phyloP scores from a whole-genome alignment of 2,888 invertebrate genomes.

The Sphaerophoria rueppellii region DNA sequence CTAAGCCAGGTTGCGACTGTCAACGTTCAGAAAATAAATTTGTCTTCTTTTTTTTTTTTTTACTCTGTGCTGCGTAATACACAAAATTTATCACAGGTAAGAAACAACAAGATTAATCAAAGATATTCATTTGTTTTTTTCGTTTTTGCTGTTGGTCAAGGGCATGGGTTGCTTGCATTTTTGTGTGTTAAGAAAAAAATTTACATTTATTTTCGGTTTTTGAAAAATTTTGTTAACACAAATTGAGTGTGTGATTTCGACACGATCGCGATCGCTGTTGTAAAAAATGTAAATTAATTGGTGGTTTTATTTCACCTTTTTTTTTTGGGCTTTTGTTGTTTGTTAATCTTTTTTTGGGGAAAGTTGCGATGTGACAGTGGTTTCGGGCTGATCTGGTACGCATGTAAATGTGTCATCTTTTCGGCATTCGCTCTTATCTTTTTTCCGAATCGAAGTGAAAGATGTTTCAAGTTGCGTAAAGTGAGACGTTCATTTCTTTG shows the following conservation, averaged over 20 bases:
- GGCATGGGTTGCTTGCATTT: constrained; percentile 11
- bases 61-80: neutral
- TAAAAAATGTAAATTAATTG: neutral
- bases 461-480: too few species aligned
- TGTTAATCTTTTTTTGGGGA: too few species aligned
- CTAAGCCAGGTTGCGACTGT: constrained; percentile 29
- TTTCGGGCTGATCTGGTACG: too few species aligned
- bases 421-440: too few species aligned
- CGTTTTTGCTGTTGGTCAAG: constrained; percentile 17
- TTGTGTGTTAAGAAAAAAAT: constrained; percentile 6
- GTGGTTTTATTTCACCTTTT: neutral
- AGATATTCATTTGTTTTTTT: constrained; percentile 1
- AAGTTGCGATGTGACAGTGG: too few species aligned
- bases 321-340: neutral
- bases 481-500: too few species aligned
- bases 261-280: neutral
- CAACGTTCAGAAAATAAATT: constrained; percentile 8
- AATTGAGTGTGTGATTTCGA: constrained; percentile 28
- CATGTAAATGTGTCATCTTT: too few species aligned
- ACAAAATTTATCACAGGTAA: neutral
- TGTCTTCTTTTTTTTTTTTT: neutral
- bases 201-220: constrained; percentile 1
- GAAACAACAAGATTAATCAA: neutral
- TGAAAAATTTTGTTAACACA: neutral
- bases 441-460: too few species aligned